Evolutionary conservation across 2,888 invertebrate genomes (phyloP).

Genomic region (Brachypalpus laphriformis): DNA sequence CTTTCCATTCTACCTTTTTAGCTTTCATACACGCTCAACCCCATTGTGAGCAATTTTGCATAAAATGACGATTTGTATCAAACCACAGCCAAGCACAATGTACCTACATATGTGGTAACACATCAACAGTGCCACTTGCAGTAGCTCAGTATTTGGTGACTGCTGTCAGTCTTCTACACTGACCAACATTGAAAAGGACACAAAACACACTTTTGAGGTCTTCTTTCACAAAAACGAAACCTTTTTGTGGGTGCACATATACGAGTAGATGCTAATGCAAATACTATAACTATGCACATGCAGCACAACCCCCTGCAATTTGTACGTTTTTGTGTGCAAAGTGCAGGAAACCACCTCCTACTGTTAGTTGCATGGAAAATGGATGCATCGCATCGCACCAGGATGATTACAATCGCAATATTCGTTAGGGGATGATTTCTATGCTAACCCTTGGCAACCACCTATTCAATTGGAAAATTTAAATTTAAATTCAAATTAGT

Average conservation of each 20-base stretch:
- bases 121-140: constrained; percentile 68
- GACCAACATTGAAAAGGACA: constrained; percentile 62
- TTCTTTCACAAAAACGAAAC: constrained; percentile 32
- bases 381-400: constrained; percentile 39
- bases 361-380: constrained; percentile 32
- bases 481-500: constrained; percentile 76
- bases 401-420: constrained; percentile 50
- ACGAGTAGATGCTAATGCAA: constrained; percentile 16
- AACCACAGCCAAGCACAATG: constrained; percentile 42
- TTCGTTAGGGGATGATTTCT: constrained; percentile 52
- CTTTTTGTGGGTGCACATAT: constrained; percentile 43
- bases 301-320: constrained; percentile 40
- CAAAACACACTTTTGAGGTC: constrained; percentile 57
- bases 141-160: constrained; percentile 26
- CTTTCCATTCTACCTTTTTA: constrained; percentile 21
- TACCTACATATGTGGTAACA: constrained; percentile 22
- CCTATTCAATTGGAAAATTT: constrained; percentile 75
- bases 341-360: constrained; percentile 52
- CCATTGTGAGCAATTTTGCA: constrained; percentile 52
- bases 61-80: constrained; percentile 53
- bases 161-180: constrained; percentile 60
- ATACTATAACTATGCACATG: constrained; percentile 37
- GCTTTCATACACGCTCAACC: constrained; percentile 13
- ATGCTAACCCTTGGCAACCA: constrained; percentile 40
- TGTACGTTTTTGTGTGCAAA: constrained; percentile 50